A percentile compares a stretch with the other conserved stretches of the same genome.
phyloP scores from a whole-genome alignment of 2,797 vertebrate species.

The Mormyrus hasselquistii region DNA sequence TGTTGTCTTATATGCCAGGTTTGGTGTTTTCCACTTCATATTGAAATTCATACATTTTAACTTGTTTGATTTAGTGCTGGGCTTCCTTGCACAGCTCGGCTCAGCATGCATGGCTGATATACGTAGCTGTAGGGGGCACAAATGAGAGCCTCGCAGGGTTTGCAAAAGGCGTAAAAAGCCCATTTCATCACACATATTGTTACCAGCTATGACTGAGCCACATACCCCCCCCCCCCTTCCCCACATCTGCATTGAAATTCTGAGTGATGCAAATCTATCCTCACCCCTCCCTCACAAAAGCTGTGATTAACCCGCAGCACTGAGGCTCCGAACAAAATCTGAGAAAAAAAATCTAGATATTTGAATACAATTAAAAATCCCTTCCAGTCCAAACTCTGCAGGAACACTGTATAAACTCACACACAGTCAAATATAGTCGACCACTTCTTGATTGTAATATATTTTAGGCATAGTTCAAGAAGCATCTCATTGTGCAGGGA shows the following conservation, averaged over 20 bases:
- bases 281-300: background rate
- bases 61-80: background rate
- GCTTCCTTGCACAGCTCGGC: background rate
- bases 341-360: background rate
- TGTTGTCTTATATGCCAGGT: background rate
- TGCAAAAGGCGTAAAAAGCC: background rate
- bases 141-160: background rate
- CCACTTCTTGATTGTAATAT: background rate
- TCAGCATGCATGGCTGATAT: background rate
- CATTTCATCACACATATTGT: background rate
- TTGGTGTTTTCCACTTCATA: background rate
- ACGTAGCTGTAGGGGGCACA: background rate
- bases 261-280: background rate
- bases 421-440: background rate
- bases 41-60: background rate
- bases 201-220: background rate
- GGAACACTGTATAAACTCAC: background rate
- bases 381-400: background rate
- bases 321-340: background rate
- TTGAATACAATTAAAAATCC: background rate
- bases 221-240: background rate
- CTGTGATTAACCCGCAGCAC: background rate
- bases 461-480: background rate
- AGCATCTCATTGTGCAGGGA: background rate
- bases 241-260: background rate